Percentiles rank a stretch among this genome's conserved stretches.
phyloP scores from a whole-genome alignment of 1,140 invertebrate species.

The Parasteatoda tepidariorum region DNA sequence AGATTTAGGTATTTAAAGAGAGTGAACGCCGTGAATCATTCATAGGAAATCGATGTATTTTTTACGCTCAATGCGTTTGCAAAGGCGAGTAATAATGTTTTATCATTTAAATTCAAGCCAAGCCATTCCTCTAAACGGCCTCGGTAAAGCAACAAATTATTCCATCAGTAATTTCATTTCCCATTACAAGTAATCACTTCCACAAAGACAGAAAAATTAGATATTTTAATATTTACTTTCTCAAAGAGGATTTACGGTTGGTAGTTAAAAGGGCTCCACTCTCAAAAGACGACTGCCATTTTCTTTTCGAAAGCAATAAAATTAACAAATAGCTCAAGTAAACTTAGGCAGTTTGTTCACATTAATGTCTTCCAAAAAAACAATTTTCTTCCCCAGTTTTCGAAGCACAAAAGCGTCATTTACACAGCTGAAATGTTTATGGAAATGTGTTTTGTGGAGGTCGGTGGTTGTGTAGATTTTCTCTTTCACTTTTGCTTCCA shows the following conservation, averaged over 20 bases:
- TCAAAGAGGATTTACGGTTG: neutral
- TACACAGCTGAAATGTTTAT: slow-evolving; percentile 43
- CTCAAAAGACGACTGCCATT: neutral
- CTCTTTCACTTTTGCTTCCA: slow-evolving; percentile 1
- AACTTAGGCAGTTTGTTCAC: slow-evolving; percentile 35
- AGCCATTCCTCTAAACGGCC: neutral
- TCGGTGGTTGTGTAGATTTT: slow-evolving; percentile 26
- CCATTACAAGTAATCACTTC: slow-evolving; percentile 7
- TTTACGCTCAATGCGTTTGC: neutral
- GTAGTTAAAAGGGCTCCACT: slow-evolving; percentile 13
- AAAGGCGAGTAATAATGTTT: neutral
- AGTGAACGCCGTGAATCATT: neutral
- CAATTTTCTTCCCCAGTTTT: neutral
- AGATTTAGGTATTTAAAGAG: neutral
- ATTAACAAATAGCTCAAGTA: slow-evolving; percentile 43
- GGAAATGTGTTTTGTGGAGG: slow-evolving; percentile 31
- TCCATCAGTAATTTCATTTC: neutral
- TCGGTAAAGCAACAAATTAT: neutral
- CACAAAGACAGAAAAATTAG: slow-evolving; percentile 22
- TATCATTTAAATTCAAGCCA: neutral
- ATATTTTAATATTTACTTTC: slow-evolving; percentile 31
- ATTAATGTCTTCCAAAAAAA: slow-evolving; percentile 48
- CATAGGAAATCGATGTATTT: neutral
- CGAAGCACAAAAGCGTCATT: slow-evolving; percentile 43
- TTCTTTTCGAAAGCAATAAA: slow-evolving; percentile 40